Evolutionary conservation across 2,888 invertebrate genomes (phyloP), one percentile per base, ranked within the genome.

Genomic region (Cheilosia urbana): DNA sequence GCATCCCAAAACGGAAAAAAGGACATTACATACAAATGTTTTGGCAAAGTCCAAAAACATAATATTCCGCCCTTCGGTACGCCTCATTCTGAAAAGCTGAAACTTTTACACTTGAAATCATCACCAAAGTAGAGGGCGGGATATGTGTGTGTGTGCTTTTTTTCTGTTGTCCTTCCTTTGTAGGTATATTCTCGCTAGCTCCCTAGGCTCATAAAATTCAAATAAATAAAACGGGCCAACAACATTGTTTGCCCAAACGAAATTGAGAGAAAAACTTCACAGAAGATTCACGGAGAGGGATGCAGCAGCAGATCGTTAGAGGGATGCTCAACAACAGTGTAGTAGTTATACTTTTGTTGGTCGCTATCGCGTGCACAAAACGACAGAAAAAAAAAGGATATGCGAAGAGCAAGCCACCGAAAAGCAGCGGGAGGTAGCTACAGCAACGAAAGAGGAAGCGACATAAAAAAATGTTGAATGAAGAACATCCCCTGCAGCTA

Each of bases 121-220:
- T 71, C 71, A 71, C 55, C 51, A 84, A 65, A 51, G 58, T 11
- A 42, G 76, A 68, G 60, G 37, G 45, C 19, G 65, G 47, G 13
- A 37, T 37, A 13, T 9, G 15, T 34, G 13, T 37, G 37, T 6
- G 11, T 19, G 47, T 37, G 42, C 73, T n/a, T 45, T 62, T 53
- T 53, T 34, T 13, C 42, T 45, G n/a, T 17, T 13, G 37, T 60
- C 37, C 4, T 15, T 30, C 6, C 13, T 53, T 42, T 45, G 27
- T 68, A 19, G 19, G 58, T 45, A 55, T 47, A 34, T 34, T 34
- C 34, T 19, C 37, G 40, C 51, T 42, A 55, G 69, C 21, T 80
- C 75, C 77, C 81, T 77, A 77, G 81, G 85, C 85, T 85, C 85
- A 85, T 85, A 85, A 81, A 85, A 85, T 72, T 85, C 81, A 85